Conservation (phyloP, 2,113 vertebrate genomes). For the Barnardius zonarius region DNA sequence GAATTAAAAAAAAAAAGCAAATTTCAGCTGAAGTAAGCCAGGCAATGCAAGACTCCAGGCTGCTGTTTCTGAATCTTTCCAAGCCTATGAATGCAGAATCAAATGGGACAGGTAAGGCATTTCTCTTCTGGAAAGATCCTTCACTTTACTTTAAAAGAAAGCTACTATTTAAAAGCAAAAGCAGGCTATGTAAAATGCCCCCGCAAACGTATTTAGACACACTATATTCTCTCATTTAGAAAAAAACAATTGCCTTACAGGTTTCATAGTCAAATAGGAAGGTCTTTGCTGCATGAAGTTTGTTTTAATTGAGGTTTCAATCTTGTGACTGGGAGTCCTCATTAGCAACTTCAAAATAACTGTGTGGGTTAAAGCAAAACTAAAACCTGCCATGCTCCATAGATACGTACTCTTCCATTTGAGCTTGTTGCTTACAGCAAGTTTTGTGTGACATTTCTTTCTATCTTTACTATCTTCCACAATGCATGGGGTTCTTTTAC, state of each 20-base stretch:
- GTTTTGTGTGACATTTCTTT: not conserved
- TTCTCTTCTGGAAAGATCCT: not conserved
- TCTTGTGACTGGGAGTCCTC: not conserved
- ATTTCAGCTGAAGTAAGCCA: not conserved
- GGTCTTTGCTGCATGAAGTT: not conserved
- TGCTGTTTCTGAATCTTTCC: not conserved
- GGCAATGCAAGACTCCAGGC: not conserved
- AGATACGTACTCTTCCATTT: not conserved
- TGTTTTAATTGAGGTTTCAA: not conserved
- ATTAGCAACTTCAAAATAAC: not conserved
- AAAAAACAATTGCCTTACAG: not conserved
- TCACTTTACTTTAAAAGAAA: not conserved
- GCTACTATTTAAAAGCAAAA: not conserved
- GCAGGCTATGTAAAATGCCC: not conserved
- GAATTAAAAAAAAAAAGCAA: not conserved
- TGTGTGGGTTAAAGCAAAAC: conserved; percentile 3
- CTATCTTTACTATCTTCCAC: not conserved
- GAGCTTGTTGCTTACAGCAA: not conserved
- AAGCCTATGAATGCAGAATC: not conserved
- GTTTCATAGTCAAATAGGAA: conserved; percentile 19
- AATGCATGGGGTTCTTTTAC: not conserved
- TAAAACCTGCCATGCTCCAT: not conserved
- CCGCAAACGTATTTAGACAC: not conserved
- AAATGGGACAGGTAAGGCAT: not conserved
- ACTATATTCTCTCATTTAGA: not conserved